Conservation (phyloP, 2,113 vertebrate genomes). For the Elanus axillaris region DNA sequence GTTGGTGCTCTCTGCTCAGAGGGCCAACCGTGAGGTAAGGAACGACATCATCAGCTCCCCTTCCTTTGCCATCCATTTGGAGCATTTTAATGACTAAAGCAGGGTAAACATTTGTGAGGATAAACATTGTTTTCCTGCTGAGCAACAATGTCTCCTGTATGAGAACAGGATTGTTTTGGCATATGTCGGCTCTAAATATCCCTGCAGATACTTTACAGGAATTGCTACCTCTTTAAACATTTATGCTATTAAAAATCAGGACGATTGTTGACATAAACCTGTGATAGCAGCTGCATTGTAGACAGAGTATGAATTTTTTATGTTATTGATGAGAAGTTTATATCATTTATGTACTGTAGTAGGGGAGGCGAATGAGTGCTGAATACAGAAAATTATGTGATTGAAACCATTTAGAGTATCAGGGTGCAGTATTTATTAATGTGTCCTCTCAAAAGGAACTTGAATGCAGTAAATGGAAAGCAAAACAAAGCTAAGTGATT, state of each 20-base stretch:
- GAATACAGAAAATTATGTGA: slow-evolving; percentile 19
- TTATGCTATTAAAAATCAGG: slow-evolving; percentile 70
- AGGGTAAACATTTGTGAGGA: slow-evolving; percentile 19
- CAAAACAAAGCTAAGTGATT: not conserved
- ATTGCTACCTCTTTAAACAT: slow-evolving; percentile 68
- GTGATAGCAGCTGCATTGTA: slow-evolving; percentile 63
- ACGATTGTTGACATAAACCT: slow-evolving; percentile 64
- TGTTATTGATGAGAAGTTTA: slow-evolving; percentile 66
- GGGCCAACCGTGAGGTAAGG: not conserved
- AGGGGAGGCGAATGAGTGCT: slow-evolving; percentile 19
- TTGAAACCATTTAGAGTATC: not conserved
- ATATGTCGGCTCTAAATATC: slow-evolving; percentile 44
- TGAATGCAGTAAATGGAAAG: not conserved
- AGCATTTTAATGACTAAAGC: not conserved
- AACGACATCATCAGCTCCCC: not conserved
- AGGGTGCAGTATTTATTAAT: not conserved
- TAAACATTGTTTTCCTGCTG: slow-evolving; percentile 64
- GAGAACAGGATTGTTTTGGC: slow-evolving; percentile 41
- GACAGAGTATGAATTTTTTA: slow-evolving; percentile 69
- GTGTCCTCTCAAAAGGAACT: not conserved
- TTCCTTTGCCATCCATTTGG: not conserved
- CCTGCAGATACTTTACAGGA: slow-evolving; percentile 59
- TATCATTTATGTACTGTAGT: slow-evolving; percentile 62
- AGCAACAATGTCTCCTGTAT: slow-evolving; percentile 55
- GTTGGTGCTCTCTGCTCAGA: not conserved